These are phyloP conservation scores for Zaprionus capensis DNA, from an alignment of 1,140 invertebrate genomes.

Conservation along the genomic window DNA sequence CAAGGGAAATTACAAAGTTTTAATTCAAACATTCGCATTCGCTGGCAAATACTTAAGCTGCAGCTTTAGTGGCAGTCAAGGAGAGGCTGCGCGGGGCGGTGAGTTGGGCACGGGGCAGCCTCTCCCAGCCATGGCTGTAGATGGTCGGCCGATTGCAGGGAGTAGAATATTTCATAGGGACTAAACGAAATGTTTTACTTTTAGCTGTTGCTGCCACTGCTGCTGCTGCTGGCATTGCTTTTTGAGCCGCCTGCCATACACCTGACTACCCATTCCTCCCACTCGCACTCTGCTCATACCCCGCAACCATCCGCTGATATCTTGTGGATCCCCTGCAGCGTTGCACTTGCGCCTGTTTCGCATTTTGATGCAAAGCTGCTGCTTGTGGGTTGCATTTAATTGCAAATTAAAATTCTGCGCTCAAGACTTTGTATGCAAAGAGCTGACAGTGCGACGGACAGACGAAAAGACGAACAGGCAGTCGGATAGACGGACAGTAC, in stretches of 20 bases:
- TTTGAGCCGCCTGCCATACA: conserved; percentile 23
- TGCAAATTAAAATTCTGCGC: conserved; percentile 83
- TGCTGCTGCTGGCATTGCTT: conserved; percentile 11
- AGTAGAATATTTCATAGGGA: conserved; percentile 40
- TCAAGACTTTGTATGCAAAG: conserved; percentile 81
- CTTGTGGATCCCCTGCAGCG: conserved; percentile 24
- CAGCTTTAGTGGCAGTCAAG: conserved; percentile 50
- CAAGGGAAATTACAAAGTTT: conserved; percentile 83
- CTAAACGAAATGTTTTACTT: conserved; percentile 68
- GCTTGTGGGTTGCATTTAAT: conserved; percentile 82
- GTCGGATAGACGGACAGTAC: conserved; percentile 13
- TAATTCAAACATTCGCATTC: conserved; percentile 82
- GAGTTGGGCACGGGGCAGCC: background rate
- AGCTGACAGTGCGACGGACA: conserved; percentile 46
- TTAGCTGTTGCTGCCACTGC: conserved; percentile 41
- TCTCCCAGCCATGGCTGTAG: background rate
- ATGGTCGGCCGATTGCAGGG: conserved; percentile 2
- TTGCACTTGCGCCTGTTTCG: conserved; percentile 37
- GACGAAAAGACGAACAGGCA: conserved; percentile 12
- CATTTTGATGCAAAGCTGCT: conserved; percentile 79
- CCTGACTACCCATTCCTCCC: conserved; percentile 22
- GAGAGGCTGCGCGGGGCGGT: background rate
- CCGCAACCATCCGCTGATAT: background rate
- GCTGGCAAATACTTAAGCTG: conserved; percentile 79
- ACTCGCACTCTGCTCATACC: conserved; percentile 2